Conservation (phyloP, 2,888 invertebrate genomes). For the Pammene fasciana region DNA sequence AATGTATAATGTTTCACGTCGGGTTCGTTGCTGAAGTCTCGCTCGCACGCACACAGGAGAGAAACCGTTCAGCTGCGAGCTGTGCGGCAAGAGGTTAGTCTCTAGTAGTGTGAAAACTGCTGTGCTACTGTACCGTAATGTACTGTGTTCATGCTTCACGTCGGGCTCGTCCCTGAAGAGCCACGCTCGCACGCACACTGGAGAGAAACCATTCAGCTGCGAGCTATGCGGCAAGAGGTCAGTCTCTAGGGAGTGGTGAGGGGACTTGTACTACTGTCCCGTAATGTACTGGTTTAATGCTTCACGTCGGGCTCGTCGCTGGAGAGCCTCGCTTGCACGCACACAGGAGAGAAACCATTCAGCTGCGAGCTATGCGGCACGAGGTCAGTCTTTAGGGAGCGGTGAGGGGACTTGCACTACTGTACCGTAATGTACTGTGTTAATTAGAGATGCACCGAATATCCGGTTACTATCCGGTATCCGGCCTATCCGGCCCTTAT, state of each 20-base stretch:
- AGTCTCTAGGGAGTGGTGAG: conserved; percentile 47
- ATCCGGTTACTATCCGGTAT: no score
- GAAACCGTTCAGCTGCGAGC: conserved; percentile 68
- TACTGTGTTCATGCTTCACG: conserved; percentile 49
- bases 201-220: conserved; percentile 74
- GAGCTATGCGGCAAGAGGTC: conserved; percentile 63
- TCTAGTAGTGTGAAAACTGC: conserved; percentile 44
- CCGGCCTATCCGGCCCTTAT: no score
- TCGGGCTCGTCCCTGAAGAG: conserved; percentile 78
- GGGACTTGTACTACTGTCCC: no score
- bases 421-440: conserved; percentile 53
- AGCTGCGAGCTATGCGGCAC: not conserved
- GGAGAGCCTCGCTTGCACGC: not conserved
- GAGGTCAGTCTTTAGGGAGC: not conserved
- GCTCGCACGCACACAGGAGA: conserved; percentile 79
- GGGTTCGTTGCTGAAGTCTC: conserved; percentile 80
- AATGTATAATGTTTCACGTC: conserved; percentile 71
- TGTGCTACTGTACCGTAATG: not conserved
- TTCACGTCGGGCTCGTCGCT: conserved; percentile 68
- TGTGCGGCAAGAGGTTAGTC: conserved; percentile 63
- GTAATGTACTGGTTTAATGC: conserved; percentile 45
- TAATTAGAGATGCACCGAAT: no score
- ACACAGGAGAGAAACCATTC: not conserved
- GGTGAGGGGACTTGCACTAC: not conserved
- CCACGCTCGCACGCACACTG: conserved; percentile 77